Conservation (phyloP, 2,888 invertebrate species). For the Dicyrtoma fusca region DNA sequence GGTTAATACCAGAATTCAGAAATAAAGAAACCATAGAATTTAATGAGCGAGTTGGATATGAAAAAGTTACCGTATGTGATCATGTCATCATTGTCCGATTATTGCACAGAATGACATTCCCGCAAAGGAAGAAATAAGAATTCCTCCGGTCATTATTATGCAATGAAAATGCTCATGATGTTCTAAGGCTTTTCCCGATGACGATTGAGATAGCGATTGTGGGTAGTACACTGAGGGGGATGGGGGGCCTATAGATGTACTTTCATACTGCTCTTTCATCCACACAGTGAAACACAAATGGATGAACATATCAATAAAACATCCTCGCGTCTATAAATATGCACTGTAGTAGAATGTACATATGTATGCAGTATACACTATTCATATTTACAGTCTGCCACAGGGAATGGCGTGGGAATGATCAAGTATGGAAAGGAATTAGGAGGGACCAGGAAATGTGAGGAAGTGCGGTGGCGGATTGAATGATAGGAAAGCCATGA, state of each 20-base stretch:
- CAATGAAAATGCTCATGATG: not conserved
- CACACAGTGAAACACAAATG: too few relatives aligned
- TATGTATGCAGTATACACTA: too few relatives aligned
- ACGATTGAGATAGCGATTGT: too few relatives aligned
- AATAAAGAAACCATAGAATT: too few relatives aligned
- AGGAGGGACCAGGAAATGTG: not conserved
- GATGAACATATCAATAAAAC: conserved; percentile 21
- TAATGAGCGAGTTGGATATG: too few relatives aligned
- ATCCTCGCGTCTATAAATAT: not conserved
- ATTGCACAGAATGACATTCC: too few relatives aligned
- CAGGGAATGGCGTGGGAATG: not conserved
- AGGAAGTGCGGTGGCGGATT: conserved; percentile 11
- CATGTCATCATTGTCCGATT: too few relatives aligned
- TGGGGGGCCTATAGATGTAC: conserved; percentile 4
- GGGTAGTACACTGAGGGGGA: not conserved
- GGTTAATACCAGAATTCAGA: too few relatives aligned
- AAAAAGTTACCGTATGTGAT: too few relatives aligned
- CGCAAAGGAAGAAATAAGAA: conserved; percentile 2
- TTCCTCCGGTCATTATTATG: conserved; percentile 26
- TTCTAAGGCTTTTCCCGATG: too few relatives aligned
- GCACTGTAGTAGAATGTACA: too few relatives aligned
- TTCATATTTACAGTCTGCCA: too few relatives aligned
- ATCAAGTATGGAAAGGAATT: not conserved
- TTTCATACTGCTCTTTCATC: not conserved
- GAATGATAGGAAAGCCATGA: conserved; percentile 36